phyloP scores from a whole-genome alignment of 2,113 vertebrate species.

The Podarcis muralis region DNA sequence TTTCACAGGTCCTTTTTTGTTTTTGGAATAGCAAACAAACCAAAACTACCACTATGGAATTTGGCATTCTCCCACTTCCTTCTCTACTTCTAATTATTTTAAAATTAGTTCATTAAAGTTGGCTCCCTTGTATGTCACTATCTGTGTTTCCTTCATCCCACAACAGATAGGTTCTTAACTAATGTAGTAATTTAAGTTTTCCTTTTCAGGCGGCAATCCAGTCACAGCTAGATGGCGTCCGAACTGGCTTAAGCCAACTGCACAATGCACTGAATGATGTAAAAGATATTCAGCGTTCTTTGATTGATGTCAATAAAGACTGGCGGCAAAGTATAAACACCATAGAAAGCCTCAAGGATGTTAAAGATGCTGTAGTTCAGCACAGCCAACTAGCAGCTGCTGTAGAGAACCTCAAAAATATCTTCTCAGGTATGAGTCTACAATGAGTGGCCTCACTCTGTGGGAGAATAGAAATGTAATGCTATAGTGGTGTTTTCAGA shows the following conservation, averaged over 20 bases:
- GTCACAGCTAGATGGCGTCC: constrained; percentile 95
- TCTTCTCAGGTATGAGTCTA: constrained; percentile 88
- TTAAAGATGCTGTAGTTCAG: constrained; percentile 96
- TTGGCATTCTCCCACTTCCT: neutral
- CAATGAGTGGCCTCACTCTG: neutral
- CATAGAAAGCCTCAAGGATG: constrained; percentile 93
- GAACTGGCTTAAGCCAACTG: constrained; percentile 94
- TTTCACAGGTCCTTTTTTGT: neutral
- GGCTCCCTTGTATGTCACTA: neutral
- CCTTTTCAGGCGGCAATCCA: constrained; percentile 92
- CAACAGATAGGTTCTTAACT: too few relatives aligned
- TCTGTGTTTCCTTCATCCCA: neutral
- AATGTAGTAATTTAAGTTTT: fast-evolving
- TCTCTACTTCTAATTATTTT: neutral
- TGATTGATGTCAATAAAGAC: constrained; percentile 93
- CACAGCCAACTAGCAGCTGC: constrained; percentile 97
- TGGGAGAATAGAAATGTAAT: neutral
- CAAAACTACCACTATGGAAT: neutral
- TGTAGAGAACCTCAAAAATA: constrained; percentile 98
- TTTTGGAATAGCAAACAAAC: neutral
- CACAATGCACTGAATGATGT: constrained; percentile 93
- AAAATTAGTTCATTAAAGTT: too few relatives aligned
- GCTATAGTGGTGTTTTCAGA: neutral
- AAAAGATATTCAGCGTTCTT: constrained; percentile 90
- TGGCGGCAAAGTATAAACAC: constrained; percentile 98